A percentile compares a stretch with the other conserved stretches of the same genome.
Evolutionary conservation across 2,113 vertebrate species (phyloP).

Genomic region (Pagrus major): DNA sequence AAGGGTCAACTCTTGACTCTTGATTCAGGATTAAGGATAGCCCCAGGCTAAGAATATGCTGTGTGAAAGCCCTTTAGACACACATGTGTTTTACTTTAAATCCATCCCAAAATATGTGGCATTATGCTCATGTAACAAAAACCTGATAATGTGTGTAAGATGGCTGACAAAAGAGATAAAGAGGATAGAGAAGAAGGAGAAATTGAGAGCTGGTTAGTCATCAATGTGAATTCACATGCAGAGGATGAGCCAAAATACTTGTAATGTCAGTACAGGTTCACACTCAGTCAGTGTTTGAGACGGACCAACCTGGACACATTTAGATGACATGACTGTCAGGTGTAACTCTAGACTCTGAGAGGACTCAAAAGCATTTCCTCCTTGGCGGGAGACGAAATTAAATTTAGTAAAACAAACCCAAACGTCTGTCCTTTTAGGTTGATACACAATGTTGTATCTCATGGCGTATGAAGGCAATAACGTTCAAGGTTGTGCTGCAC

Average conservation of each 20-base stretch:
- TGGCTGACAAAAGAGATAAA: background rate
- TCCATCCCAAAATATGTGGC: background rate
- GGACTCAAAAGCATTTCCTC: constrained; percentile 12
- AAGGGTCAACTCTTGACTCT: too few species aligned
- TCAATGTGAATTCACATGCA: constrained; percentile 7
- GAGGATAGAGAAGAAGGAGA: background rate
- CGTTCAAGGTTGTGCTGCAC: background rate
- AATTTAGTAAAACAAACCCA: constrained; percentile 14
- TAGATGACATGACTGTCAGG: background rate
- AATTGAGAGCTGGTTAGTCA: constrained; percentile 1
- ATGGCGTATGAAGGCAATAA: background rate
- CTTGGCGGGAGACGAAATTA: constrained; percentile 5
- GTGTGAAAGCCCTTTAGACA: background rate
- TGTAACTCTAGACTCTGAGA: background rate
- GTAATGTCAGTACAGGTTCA: background rate
- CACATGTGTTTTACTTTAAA: background rate
- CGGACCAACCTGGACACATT: background rate
- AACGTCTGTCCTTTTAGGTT: constrained; percentile 21
- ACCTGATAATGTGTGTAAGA: background rate
- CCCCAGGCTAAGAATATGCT: too few species aligned
- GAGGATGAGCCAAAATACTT: background rate
- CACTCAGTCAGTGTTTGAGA: background rate
- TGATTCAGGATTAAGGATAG: too few species aligned
- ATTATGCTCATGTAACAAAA: background rate
- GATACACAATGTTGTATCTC: background rate